Evolutionary conservation across 2,888 invertebrate species (phyloP).

Genomic region (Leptura quadrifasciata): DNA sequence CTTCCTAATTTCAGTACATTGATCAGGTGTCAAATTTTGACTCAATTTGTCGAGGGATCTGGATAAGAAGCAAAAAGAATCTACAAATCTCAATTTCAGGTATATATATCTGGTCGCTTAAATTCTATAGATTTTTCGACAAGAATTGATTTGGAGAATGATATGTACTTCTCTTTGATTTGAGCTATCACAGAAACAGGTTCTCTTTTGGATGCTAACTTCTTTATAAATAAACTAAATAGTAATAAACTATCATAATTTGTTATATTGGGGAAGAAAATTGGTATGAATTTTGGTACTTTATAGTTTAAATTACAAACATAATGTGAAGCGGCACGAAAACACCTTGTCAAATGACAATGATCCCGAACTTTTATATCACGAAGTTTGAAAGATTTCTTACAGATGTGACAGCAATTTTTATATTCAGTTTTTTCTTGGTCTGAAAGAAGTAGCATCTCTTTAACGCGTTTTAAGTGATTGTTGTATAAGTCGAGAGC

Average conservation of each 20-base stretch:
- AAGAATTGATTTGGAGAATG: no score
- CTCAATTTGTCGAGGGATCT: no score
- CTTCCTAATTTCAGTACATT: no score
- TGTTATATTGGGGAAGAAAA: background rate
- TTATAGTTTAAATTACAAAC: background rate
- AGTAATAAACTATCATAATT: background rate
- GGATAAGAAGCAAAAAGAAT: no score
- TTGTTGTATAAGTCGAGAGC: no score
- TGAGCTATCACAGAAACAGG: no score
- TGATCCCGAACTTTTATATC: background rate
- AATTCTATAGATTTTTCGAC: no score
- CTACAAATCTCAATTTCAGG: no score
- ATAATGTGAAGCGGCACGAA: background rate
- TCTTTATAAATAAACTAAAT: background rate
- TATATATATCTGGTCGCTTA: no score
- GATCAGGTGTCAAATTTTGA: no score
- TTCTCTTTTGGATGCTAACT: no score
- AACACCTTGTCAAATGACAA: background rate
- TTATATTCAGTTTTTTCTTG: background rate
- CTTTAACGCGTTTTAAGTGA: background rate
- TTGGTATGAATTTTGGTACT: background rate
- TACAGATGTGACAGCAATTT: background rate
- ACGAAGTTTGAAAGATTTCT: background rate
- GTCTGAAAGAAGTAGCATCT: background rate
- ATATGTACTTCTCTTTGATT: no score